Evolutionary conservation across 2,797 vertebrate genomes (phyloP).

Genomic region (Lepus townsendii): DNA sequence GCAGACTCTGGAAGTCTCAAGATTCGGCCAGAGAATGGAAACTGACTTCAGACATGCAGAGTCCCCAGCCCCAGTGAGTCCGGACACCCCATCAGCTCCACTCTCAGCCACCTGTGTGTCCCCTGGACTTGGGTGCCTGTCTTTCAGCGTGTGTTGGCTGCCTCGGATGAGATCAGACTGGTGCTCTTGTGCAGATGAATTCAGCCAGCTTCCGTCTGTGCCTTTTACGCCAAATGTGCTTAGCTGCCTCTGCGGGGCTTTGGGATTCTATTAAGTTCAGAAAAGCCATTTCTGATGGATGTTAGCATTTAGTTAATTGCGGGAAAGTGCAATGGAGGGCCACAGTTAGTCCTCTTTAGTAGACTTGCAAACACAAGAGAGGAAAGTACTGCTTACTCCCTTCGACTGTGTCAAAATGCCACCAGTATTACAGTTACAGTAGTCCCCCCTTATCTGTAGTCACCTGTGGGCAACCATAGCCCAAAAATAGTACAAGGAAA

Average conservation of each 20-base stretch:
- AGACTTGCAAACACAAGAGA: neutral
- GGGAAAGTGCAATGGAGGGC: accelerated
- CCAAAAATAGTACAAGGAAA: too few species aligned
- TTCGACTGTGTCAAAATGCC: neutral
- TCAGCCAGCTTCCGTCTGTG: accelerated
- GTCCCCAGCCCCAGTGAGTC: neutral
- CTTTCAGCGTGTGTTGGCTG: neutral
- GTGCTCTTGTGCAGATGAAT: neutral
- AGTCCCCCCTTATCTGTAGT: neutral
- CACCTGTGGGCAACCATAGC: neutral
- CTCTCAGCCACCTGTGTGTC: neutral
- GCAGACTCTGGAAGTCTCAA: neutral
- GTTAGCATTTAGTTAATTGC: neutral
- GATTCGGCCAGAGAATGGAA: neutral
- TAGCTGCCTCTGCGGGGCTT: neutral
- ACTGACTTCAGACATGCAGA: neutral
- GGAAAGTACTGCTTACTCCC: neutral
- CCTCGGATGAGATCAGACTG: neutral
- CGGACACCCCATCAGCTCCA: neutral
- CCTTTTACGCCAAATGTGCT: neutral
- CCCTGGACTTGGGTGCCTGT: neutral
- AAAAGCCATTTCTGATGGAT: neutral
- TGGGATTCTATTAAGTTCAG: neutral
- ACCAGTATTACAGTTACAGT: neutral
- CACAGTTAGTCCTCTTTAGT: neutral